These are phyloP conservation scores for Pachycephala philippinensis DNA, from an alignment of 2,113 vertebrate species.

Conservation along the genomic window DNA sequence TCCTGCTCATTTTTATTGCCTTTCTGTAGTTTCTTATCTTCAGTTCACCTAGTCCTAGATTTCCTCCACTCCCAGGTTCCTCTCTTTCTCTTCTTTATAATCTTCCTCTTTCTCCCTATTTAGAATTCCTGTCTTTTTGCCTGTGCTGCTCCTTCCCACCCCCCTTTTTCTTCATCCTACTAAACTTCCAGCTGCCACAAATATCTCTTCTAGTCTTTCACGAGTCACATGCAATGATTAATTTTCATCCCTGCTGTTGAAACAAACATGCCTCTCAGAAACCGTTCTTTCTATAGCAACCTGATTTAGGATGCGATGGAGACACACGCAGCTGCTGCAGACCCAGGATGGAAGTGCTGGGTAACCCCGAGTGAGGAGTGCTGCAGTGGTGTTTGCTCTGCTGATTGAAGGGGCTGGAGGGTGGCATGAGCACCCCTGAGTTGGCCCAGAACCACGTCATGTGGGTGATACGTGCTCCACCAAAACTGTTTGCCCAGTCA, in stretches of 20 bases:
- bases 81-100: background rate
- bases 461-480: accelerated
- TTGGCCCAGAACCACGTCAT: accelerated
- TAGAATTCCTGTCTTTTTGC: background rate
- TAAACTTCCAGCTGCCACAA: background rate
- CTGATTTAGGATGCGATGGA: background rate
- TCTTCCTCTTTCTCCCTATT: background rate
- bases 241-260: background rate
- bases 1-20: background rate
- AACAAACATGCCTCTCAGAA: background rate
- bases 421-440: accelerated
- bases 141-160: background rate
- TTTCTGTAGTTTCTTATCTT: background rate
- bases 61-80: background rate
- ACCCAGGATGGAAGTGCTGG: accelerated
- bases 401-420: background rate
- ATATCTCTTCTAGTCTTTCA: background rate
- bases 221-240: background rate
- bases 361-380: accelerated
- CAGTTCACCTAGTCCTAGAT: background rate
- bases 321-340: background rate
- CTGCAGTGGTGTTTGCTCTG: background rate
- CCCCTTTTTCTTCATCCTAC: background rate
- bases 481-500: accelerated
- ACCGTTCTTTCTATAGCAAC: background rate